Evolutionary conservation across 2,113 vertebrate genomes (phyloP).

Genomic region (Dasypus novemcinctus): DNA sequence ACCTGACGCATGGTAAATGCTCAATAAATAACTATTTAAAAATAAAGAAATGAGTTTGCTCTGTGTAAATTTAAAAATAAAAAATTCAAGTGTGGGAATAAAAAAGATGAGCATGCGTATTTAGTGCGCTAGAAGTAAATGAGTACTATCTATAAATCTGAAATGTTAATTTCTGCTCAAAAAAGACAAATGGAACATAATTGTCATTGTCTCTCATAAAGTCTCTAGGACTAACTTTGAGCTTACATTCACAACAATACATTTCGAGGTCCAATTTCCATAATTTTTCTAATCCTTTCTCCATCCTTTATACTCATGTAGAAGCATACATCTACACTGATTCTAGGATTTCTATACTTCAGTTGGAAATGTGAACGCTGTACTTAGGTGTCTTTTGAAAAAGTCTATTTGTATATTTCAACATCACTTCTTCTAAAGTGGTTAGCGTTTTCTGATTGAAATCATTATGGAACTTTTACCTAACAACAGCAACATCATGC

Average conservation of each 20-base stretch:
- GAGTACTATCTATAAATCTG: neutral
- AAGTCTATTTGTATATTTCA: neutral
- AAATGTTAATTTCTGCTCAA: constrained; percentile 33
- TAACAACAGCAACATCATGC: neutral
- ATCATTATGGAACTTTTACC: neutral
- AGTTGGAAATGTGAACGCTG: neutral
- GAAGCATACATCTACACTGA: neutral
- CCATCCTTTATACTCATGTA: neutral
- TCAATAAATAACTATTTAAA: neutral
- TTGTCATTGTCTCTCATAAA: neutral
- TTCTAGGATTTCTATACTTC: neutral
- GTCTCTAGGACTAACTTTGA: neutral
- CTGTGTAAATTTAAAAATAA: neutral
- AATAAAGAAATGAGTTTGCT: neutral
- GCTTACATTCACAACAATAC: neutral
- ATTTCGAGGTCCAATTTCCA: constrained; percentile 36
- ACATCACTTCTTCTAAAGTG: constrained; percentile 36
- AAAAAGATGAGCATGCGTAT: neutral
- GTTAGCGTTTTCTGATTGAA: neutral
- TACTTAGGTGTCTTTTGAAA: neutral
- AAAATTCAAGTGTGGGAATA: neutral
- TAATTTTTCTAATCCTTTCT: neutral
- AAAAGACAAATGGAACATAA: constrained; percentile 31
- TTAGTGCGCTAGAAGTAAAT: neutral
- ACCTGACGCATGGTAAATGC: neutral